Evolutionary conservation across 1,140 invertebrate genomes (phyloP).

Genomic region (Hormaphis cornu): DNA sequence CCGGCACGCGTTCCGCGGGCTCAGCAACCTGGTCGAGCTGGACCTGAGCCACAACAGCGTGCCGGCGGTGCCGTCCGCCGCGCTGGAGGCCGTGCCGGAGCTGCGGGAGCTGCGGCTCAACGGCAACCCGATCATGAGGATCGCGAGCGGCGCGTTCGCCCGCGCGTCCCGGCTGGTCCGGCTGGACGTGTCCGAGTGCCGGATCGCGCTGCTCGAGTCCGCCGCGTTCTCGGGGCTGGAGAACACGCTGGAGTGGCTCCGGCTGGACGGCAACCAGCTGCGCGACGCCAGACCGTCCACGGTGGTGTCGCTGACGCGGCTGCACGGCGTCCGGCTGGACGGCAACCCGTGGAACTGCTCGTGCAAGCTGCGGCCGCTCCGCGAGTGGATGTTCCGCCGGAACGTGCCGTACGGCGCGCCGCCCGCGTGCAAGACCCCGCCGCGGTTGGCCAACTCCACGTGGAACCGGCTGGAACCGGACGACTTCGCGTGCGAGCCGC

Average conservation of each 20-base stretch:
- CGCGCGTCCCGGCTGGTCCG: conserved; percentile 58
- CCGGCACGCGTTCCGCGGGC: conserved; percentile 54
- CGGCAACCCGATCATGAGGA: conserved; percentile 59
- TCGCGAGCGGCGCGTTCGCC: conserved; percentile 59
- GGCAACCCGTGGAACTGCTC: conserved; percentile 75
- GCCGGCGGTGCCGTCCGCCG: conserved; percentile 55
- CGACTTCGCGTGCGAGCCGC: conserved; percentile 68
- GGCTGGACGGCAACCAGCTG: conserved; percentile 63
- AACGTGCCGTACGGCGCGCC: conserved; percentile 63
- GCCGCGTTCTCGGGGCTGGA: conserved; percentile 61
- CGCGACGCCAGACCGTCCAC: conserved; percentile 53
- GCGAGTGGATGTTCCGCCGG: conserved; percentile 65
- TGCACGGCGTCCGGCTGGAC: conserved; percentile 64
- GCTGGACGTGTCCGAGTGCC: conserved; percentile 62
- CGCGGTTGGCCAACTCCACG: conserved; percentile 50
- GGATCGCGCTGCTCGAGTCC: conserved; percentile 54
- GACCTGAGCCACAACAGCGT: conserved; percentile 66
- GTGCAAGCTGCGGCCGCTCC: conserved; percentile 59
- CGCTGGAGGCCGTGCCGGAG: conserved; percentile 59
- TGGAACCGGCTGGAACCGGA: conserved; percentile 67
- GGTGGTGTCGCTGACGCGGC: conserved; percentile 54
- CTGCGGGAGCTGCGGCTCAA: conserved; percentile 62
- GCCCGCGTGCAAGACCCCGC: conserved; percentile 56
- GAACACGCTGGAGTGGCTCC: conserved; percentile 60
- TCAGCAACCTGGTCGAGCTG: conserved; percentile 66